Percentiles rank a stretch among this genome's conserved stretches.
These are phyloP conservation scores for Drosophila dunni DNA, from an alignment of 1,140 invertebrate genomes.

Conservation along the genomic window DNA sequence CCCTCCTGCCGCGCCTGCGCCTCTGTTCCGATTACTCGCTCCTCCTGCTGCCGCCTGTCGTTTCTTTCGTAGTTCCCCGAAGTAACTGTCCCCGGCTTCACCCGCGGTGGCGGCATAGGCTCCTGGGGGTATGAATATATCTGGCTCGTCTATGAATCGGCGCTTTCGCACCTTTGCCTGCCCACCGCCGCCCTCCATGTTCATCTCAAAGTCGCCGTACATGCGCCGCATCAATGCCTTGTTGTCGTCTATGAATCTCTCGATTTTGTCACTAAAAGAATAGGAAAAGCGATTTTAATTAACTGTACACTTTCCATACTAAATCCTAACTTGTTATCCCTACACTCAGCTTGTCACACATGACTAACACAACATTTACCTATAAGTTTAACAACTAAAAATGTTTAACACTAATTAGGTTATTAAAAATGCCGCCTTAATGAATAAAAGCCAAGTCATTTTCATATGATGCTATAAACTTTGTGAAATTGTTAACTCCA, in stretches of 20 bases:
- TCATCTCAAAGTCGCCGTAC: slow-evolving; percentile 94
- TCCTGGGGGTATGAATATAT: slow-evolving; percentile 85
- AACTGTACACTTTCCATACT: background rate
- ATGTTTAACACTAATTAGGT: slow-evolving; percentile 1
- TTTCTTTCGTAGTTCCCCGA: slow-evolving; percentile 85
- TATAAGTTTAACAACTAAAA: slow-evolving; percentile 7
- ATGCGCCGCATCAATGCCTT: slow-evolving; percentile 96
- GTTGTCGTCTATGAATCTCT: slow-evolving; percentile 96
- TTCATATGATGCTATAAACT: background rate
- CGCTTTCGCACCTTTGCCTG: slow-evolving; percentile 85
- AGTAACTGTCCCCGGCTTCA: slow-evolving; percentile 85
- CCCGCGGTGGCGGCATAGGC: slow-evolving; percentile 70
- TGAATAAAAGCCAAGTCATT: slow-evolving; percentile 16
- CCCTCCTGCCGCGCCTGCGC: slow-evolving; percentile 23
- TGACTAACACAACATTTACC: slow-evolving; percentile 6
- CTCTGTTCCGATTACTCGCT: slow-evolving; percentile 57
- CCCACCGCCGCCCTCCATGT: slow-evolving; percentile 77
- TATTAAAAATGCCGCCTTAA: slow-evolving; percentile 4
- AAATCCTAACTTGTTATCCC: too few relatives aligned
- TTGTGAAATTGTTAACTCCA: slow-evolving; percentile 6
- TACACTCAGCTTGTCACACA: background rate
- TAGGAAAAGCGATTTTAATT: background rate
- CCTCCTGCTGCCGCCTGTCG: slow-evolving; percentile 85
- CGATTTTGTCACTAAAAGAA: slow-evolving; percentile 91
- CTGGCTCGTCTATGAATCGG: slow-evolving; percentile 86